A percentile compares a stretch with the other conserved stretches of the same genome.
Conservation (phyloP, 1,140 invertebrate species). For the Vanessa atalanta region DNA sequence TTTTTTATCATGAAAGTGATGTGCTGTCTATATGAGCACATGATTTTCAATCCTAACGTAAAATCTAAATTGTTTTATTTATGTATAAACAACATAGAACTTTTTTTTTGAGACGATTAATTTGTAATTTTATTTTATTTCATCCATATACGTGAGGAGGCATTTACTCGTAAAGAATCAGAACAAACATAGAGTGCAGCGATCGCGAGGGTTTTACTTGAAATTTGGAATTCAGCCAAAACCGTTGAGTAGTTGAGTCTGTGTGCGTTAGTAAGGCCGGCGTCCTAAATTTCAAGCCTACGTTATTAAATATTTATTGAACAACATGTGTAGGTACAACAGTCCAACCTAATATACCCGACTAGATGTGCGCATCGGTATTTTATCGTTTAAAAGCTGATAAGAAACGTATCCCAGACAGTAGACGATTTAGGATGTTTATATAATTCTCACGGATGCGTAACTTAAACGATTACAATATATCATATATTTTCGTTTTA, state of each 20-base stretch:
- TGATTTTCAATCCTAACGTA: too few species aligned
- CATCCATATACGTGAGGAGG: not conserved
- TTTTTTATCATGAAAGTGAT: too few species aligned
- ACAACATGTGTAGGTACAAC: constrained; percentile 35
- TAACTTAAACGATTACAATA: not conserved
- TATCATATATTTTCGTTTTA: not conserved
- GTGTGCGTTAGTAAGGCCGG: constrained; percentile 53
- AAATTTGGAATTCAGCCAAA: constrained; percentile 69
- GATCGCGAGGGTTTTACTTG: constrained; percentile 48
- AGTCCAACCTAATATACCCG: constrained; percentile 7
- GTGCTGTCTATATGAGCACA: too few species aligned
- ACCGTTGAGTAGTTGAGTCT: constrained; percentile 49
- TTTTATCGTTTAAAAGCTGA: constrained; percentile 20
- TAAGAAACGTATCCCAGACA: constrained; percentile 18
- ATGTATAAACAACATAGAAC: too few species aligned
- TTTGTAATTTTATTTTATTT: too few species aligned
- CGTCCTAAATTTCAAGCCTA: constrained; percentile 59
- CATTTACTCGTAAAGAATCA: constrained; percentile 39
- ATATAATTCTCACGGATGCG: constrained; percentile 15
- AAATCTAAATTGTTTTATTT: too few species aligned
- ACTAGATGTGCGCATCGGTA: not conserved
- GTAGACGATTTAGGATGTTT: constrained; percentile 22
- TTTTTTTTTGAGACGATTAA: too few species aligned
- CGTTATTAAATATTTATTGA: constrained; percentile 59
- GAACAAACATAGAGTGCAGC: constrained; percentile 52